phyloP scores from a whole-genome alignment of 2,888 invertebrate species.

The Limnephilus auricula region DNA sequence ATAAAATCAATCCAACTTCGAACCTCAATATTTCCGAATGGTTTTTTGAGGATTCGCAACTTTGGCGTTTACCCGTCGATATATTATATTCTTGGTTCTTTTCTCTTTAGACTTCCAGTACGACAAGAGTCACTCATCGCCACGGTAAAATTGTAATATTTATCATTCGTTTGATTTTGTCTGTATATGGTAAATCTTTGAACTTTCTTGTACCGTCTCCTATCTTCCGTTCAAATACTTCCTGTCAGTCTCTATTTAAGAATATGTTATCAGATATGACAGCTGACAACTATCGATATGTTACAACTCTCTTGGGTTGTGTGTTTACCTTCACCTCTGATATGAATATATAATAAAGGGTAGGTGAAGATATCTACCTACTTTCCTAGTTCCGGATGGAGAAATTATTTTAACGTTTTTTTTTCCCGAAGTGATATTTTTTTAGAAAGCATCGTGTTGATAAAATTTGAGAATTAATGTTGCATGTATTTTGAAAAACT shows the following conservation, averaged over 20 bases:
- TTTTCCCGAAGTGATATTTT: not conserved
- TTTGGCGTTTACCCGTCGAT: too few relatives aligned
- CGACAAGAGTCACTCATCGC: not conserved
- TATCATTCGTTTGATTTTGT: not conserved
- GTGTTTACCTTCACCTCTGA: not conserved
- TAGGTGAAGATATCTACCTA: not conserved
- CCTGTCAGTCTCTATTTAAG: not conserved
- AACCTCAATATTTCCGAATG: too few relatives aligned
- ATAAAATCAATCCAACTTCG: too few relatives aligned
- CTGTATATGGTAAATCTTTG: not conserved
- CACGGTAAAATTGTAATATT: not conserved
- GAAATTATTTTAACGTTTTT: not conserved
- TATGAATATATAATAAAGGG: not conserved
- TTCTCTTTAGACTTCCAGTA: not conserved
- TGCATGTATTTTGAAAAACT: too few relatives aligned
- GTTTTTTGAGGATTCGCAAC: too few relatives aligned
- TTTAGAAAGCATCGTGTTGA: not conserved
- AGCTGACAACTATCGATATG: not conserved
- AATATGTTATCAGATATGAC: not conserved
- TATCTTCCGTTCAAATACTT: not conserved
- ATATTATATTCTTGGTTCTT: not conserved
- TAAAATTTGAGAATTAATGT: too few relatives aligned
- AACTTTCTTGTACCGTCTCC: not conserved
- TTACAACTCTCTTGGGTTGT: not conserved
- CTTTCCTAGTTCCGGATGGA: not conserved